Base-by-base conservation (phyloP, 2,113 vertebrate species). In the Tringa solitaria region DNA sequence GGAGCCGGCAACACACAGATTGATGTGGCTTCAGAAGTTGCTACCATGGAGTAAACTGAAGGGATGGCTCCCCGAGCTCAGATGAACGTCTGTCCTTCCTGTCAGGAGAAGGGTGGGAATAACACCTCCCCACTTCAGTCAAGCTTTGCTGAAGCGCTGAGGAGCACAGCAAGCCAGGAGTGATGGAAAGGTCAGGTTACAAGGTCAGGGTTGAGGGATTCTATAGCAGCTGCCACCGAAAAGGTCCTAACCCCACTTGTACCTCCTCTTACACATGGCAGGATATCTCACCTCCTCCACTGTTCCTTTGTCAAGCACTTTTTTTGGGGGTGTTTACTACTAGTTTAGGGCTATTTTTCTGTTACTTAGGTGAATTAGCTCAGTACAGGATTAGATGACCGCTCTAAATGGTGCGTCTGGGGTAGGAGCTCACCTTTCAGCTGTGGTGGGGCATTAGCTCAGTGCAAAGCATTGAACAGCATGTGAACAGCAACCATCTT, bases 181-280 rank as follows among this genome's bases (percentile, higher is more conserved):
- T 18, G 17, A 45, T 20, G 8, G 45, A n/a, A 80, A 84, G 72
- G 19, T 68, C 79, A n/a, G 0, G 0, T 37, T 37, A 9, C 3
- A 1, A 12, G 2, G 0, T 39, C 48, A n/a, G 30, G 24, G 10
- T 19, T 37, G 54, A 80, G 33, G 30, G 14, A 5, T 21, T 46
- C 53, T 68, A 8, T 14, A 68, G 16, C 50, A 80, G 18, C 50
- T 64, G 48, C 30, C 45, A 39, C 79, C 64, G 39, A 48, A 60
- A 69, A 90, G 26, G 33, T 80, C 12, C 67, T 90, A 33, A 17
- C 20, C 8, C 12, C 1, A 32, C 17, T 80, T 76, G 41, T 15
- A 37, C 21, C 28, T 89, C 26, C 7, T 92, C 68, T 77, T 57
- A 48, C 2, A 59, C 1, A 50, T 61, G 21, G 23, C 28, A 59